Evolutionary conservation across 2,888 invertebrate genomes (phyloP), one percentile per base, ranked within the genome.

Genomic region (Asteroscopus sphinx): DNA sequence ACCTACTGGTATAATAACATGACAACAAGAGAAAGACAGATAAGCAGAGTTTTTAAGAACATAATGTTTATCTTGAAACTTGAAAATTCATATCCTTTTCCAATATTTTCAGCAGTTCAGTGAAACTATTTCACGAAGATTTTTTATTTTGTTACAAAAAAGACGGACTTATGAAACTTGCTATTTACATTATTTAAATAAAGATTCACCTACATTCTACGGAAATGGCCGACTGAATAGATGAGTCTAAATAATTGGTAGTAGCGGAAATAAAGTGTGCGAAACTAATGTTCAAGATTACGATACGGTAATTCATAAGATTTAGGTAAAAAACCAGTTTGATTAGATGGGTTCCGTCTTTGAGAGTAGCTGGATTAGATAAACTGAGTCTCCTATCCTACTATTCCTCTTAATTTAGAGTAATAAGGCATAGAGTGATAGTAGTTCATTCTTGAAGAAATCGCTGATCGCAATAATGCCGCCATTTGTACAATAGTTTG

Each of bases 251-350:
- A 68, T 70, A 65, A 68, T 70, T 51, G 45, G 40, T 25, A 21
- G 41, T 49, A 33, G 28, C 70, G 75, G 73, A 75, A 73, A 71
- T 46, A 40, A 56, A 56, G 62, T 75, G 75, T 75, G 75, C 60
- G 75, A 75, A 73, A 49, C 58, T 53, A 36, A 40, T 55, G 33
- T 32, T 26, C 13, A 15, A 49, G 45, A 70, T 67, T 70, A 62
- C 25, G 54, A 46, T 54, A 51, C 39, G 49, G 33, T 36, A 44
- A 54, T 57, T 62, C 44, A 58, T 58, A 25, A 49, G 53, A 54
- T 52, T 30, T 33, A n/a, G 4, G 40, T 13, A 3, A 64, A 56
- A 51, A 33, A 30, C 28, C 56, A 51, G 16, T 6, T 30, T 21
- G 0, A 11, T 26, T 7, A 9, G 13, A 3, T 5, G 0, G 61